These are phyloP conservation scores for Balanococcus diminutus DNA, from an alignment of 2,888 invertebrate genomes.

Conservation along the genomic window DNA sequence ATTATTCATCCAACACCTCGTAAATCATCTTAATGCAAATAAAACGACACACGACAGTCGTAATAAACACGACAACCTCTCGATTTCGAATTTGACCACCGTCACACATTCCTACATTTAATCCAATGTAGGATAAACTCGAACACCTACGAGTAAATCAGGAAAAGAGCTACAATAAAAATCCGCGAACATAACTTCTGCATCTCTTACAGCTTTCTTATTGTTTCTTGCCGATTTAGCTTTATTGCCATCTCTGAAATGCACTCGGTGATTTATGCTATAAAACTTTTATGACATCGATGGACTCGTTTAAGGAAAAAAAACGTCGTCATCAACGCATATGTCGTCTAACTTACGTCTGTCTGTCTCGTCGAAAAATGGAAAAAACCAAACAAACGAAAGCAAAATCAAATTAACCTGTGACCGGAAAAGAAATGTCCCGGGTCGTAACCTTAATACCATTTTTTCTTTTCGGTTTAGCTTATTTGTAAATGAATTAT, in stretches of 20 bases:
- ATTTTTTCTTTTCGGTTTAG: too few relatives aligned
- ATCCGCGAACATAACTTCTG: slow-evolving; percentile 15
- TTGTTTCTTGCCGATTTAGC: slow-evolving; percentile 1
- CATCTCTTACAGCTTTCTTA: background rate
- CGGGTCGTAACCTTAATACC: background rate
- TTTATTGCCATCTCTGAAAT: background rate
- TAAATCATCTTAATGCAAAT: background rate
- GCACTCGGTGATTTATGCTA: slow-evolving; percentile 25
- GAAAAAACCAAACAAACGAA: background rate
- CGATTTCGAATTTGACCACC: background rate
- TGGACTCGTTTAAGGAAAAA: background rate
- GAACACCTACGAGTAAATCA: background rate
- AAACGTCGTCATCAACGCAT: background rate
- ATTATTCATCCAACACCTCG: background rate
- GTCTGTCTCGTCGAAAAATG: background rate
- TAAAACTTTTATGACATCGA: slow-evolving; percentile 6
- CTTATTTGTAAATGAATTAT: too few relatives aligned
- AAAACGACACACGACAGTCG: background rate
- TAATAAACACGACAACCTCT: background rate
- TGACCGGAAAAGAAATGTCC: background rate
- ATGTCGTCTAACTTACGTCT: background rate
- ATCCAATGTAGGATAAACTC: background rate
- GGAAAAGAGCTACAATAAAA: background rate
- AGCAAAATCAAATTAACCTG: slow-evolving; percentile 20
- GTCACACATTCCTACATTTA: background rate